Base-by-base conservation (phyloP, 2,888 invertebrate genomes). In the Tanytarsus gracilentus region DNA sequence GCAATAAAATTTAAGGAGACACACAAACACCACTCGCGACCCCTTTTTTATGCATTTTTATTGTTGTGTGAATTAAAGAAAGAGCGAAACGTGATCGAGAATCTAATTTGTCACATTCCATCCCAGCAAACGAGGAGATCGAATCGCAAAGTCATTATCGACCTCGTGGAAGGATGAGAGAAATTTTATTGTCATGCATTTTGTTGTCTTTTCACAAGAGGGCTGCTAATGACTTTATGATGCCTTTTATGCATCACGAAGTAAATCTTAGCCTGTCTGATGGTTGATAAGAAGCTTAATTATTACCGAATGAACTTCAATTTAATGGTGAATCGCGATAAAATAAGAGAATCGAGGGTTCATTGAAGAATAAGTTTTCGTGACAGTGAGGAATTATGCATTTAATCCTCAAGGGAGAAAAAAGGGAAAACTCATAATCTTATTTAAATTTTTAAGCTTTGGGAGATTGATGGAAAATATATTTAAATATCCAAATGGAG, bases 101-200 rank as follows among this genome's bases (percentile, higher is more conserved):
- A 58, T 29, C 29, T 21, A 58, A 58, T 58, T 58, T 58, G 58
- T 58, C 58, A 48, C 18, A 58, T 11, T 48, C 48, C 29, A 14
- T 58, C 30, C 29, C n/a, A 14, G 27, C 48, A 11, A 21, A 48
- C n/a, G 5, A 14, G 6, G 40, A 26, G 55, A 40, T 48, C 27
- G 40, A 40, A 55, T 55, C 36, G 33, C 40, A 39, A 58, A 58
- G 14, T 58, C 30, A 58, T 48, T 58, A 56, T 56, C 53, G 29
- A 16, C n/a, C n/a, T n/a, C n/a, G n/a, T n/a, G n/a, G n/a, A n/a
- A n/a, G n/a, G n/a, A 23, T 44, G 44, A 44, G 23, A 49, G 14
- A 49, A 27, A 49, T 49, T 49, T 49, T 49, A 27, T 49, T 49
- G 11, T n/a, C 49, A 49, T 27, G 49, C 49, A 49, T 14, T 49